phyloP scores from a whole-genome alignment of 2,113 vertebrate species.

The Eira barbara region DNA sequence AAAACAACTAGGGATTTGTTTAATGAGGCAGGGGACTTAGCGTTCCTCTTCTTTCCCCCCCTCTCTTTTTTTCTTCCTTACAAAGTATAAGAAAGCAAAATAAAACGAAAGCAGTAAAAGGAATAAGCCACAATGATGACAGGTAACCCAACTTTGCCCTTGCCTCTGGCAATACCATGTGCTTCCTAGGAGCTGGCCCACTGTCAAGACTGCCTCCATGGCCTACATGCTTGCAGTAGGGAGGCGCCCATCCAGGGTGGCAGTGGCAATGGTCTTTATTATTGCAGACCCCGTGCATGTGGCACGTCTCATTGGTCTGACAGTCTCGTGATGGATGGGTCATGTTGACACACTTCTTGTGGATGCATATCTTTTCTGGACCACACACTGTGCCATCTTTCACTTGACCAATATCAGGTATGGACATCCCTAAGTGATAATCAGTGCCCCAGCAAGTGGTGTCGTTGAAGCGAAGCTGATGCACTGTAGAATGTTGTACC shows the following conservation, averaged over 20 bases:
- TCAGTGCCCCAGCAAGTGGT: constrained; percentile 47
- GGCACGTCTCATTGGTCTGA: not conserved
- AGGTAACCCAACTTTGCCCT: not conserved
- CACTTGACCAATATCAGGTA: constrained; percentile 36
- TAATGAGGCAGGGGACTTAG: not conserved
- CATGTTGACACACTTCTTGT: not conserved
- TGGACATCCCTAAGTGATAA: constrained; percentile 36
- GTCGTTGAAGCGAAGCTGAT: not conserved
- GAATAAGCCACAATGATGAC: not conserved
- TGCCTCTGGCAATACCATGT: accelerated
- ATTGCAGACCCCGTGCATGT: constrained; percentile 44
- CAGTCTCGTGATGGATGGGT: not conserved
- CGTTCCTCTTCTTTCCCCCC: not conserved
- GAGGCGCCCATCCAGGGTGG: constrained; percentile 52
- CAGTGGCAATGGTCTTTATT: constrained; percentile 67
- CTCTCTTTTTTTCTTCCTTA: not conserved
- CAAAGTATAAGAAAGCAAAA: not conserved
- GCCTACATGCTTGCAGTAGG: constrained; percentile 8
- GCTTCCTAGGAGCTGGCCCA: not conserved
- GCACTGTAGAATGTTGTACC: constrained; percentile 13
- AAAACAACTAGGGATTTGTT: not conserved
- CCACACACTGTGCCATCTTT: constrained; percentile 33
- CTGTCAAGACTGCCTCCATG: constrained; percentile 59
- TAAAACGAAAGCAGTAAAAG: not conserved
- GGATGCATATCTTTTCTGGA: constrained; percentile 16